These are phyloP conservation scores for Drosophila vallismaia DNA, from an alignment of 2,888 invertebrate genomes.

Conservation along the genomic window DNA sequence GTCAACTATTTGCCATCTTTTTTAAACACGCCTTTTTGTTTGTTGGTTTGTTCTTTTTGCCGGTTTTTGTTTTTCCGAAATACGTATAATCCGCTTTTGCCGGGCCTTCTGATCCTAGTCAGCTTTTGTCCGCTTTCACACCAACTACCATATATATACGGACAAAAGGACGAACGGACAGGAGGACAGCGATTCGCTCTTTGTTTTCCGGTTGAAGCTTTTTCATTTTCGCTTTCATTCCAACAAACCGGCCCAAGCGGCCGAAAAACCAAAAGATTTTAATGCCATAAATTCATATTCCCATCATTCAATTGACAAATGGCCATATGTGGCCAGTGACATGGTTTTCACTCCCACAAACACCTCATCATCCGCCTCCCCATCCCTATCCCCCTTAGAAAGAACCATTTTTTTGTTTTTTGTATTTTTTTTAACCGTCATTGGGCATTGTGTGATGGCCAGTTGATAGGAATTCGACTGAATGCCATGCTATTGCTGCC, in stretches of 20 bases:
- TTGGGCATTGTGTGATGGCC: constrained; percentile 5
- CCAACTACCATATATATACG: constrained; percentile 14
- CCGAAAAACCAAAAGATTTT: constrained; percentile 58
- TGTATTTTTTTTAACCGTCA: not conserved
- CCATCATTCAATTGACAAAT: constrained; percentile 73
- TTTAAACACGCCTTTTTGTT: constrained; percentile 3
- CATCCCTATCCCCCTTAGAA: not conserved
- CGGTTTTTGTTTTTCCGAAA: constrained; percentile 34
- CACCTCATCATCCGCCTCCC: not conserved
- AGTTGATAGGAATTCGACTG: constrained; percentile 3
- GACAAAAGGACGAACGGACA: not conserved
- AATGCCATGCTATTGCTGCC: constrained; percentile 8
- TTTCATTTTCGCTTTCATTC: constrained; percentile 28
- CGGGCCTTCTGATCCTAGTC: constrained; percentile 48
- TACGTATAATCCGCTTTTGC: constrained; percentile 42
- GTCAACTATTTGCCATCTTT: constrained; percentile 21
- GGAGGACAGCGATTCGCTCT: constrained; percentile 9
- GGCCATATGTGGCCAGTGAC: constrained; percentile 50
- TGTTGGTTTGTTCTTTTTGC: constrained; percentile 1
- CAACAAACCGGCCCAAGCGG: constrained; percentile 17
- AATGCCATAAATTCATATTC: constrained; percentile 62
- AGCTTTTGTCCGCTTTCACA: constrained; percentile 48
- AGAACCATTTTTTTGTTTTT: not conserved
- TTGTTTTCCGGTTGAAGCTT: constrained; percentile 35
- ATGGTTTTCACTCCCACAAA: constrained; percentile 17